These are phyloP conservation scores for Chrysomela aeneicollis DNA, from an alignment of 2,888 invertebrate species.

Conservation along the genomic window DNA sequence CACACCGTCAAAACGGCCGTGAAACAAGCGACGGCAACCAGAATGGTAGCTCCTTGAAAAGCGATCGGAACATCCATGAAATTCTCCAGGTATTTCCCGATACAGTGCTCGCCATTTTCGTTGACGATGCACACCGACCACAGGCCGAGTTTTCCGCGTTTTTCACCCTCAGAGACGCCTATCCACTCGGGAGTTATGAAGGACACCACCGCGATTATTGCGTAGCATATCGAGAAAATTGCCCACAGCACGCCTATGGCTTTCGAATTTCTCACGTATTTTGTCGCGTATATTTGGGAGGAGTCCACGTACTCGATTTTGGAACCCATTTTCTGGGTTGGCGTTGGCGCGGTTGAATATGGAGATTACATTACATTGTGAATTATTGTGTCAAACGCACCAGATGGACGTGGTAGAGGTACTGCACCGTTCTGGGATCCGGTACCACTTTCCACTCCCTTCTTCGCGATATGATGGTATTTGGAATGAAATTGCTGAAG, in stretches of 20 bases:
- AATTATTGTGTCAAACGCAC: slow-evolving; percentile 13
- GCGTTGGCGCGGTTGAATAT: neutral
- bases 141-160: slow-evolving; percentile 90
- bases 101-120: slow-evolving; percentile 82
- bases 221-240: slow-evolving; percentile 96
- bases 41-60: slow-evolving; percentile 86
- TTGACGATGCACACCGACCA: slow-evolving; percentile 88
- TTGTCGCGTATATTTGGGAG: slow-evolving; percentile 88
- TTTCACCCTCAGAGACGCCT: slow-evolving; percentile 87
- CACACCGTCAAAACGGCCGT: slow-evolving; percentile 87
- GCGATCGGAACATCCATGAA: slow-evolving; percentile 79
- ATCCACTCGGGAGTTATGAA: slow-evolving; percentile 88
- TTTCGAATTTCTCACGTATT: slow-evolving; percentile 90
- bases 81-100: slow-evolving; percentile 79
- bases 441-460: slow-evolving; percentile 35
- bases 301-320: slow-evolving; percentile 94
- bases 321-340: slow-evolving; percentile 74
- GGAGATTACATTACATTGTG: slow-evolving; percentile 9
- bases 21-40: slow-evolving; percentile 86
- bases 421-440: slow-evolving; percentile 11
- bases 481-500: neutral
- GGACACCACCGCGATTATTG: slow-evolving; percentile 93
- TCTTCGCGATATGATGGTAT: slow-evolving; percentile 10
- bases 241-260: slow-evolving; percentile 98
- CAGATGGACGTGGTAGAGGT: slow-evolving; percentile 21